These are phyloP conservation scores for Pagrus major DNA, from an alignment of 2,113 vertebrate genomes.

Conservation along the genomic window DNA sequence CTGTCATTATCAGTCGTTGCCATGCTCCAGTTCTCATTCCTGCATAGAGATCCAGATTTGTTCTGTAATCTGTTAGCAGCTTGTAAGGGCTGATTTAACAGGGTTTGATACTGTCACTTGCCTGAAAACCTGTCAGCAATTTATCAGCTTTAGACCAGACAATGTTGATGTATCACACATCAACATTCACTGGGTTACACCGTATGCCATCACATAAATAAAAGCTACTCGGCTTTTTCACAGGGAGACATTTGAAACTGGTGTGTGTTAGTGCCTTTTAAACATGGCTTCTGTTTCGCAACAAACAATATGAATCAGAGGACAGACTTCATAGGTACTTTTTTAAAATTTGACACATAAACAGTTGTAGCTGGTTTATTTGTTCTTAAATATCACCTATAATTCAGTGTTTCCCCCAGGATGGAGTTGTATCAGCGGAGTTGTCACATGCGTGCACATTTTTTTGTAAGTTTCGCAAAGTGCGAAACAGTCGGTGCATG, in stretches of 20 bases:
- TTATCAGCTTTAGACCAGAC: neutral
- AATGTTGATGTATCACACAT: neutral
- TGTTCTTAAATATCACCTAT: neutral
- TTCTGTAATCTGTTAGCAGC: neutral
- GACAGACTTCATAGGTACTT: neutral
- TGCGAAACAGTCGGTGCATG: no score
- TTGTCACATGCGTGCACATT: no score
- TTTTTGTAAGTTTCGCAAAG: no score
- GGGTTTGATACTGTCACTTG: neutral
- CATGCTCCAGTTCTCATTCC: constrained; percentile 6
- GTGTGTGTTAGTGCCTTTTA: neutral
- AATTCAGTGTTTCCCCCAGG: no score
- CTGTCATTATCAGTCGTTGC: neutral
- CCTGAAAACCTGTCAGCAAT: neutral
- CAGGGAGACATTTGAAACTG: neutral
- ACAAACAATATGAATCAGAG: neutral
- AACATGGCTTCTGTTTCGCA: neutral
- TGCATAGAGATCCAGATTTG: constrained; percentile 6
- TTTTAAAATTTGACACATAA: neutral
- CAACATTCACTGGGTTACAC: neutral
- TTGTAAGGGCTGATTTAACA: constrained; percentile 2
- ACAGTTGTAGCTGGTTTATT: neutral
- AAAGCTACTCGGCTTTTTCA: neutral
- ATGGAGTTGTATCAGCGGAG: no score
- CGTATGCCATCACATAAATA: neutral